A percentile compares a stretch with the other conserved stretches of the same genome.
These are phyloP conservation scores for Sapayoa aenigma DNA, from an alignment of 2,113 vertebrate genomes.

Conservation along the genomic window DNA sequence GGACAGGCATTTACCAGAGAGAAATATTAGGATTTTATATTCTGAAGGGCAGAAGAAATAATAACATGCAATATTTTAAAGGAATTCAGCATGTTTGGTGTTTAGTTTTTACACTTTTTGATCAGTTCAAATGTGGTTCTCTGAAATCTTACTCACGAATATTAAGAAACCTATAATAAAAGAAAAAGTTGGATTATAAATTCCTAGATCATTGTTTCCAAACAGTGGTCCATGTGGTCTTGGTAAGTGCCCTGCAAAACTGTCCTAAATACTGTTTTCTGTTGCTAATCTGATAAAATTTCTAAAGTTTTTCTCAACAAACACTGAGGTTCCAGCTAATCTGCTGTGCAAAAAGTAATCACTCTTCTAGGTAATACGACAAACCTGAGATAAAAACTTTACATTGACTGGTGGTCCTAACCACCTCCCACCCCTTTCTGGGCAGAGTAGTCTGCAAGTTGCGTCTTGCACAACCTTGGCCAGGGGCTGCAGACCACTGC, in stretches of 20 bases:
- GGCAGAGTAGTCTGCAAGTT: neutral
- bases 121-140: neutral
- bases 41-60: neutral
- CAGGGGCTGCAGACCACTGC: accelerated
- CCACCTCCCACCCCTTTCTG: neutral
- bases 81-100: neutral
- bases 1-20: neutral
- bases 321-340: neutral
- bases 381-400: neutral
- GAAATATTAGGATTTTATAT: neutral
- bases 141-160: neutral
- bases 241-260: neutral
- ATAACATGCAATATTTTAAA: neutral
- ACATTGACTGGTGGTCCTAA: neutral
- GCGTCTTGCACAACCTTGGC: neutral
- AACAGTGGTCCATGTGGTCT: neutral
- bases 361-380: accelerated
- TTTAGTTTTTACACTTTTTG: neutral
- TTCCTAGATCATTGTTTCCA: neutral
- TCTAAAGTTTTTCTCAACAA: neutral
- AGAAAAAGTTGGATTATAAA: neutral
- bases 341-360: neutral
- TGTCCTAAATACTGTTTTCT: neutral
- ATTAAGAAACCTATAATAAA: neutral
- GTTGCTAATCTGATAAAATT: neutral